Evolutionary conservation across 2,113 vertebrate genomes (phyloP), one percentile per base, ranked within the genome.

Genomic region (Ageneiosus marmoratus): DNA sequence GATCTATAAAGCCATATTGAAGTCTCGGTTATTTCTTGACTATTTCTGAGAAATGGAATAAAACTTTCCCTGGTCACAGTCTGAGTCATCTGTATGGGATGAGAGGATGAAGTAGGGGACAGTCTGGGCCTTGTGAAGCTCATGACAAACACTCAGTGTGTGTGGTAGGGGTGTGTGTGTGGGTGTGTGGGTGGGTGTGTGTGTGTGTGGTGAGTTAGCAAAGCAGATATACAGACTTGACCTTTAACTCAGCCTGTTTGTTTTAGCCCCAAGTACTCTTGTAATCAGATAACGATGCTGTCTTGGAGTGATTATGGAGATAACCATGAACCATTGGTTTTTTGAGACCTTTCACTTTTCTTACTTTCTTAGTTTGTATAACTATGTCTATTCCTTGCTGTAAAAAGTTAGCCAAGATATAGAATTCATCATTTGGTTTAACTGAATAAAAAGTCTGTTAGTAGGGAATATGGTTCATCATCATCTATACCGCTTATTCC

Each of bases 191-290:
- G n/a, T n/a, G n/a, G n/a, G n/a, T n/a, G n/a, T n/a, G 75, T 15
- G 24, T 37, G 37, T 50, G 44, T 70, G 24, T 46, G 62, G 32
- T 83, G 78, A 83, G 79, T 50, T 48, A 86, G 80, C 34, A 27
- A 76, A 74, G 77, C 85, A 76, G 69, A 83, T 79, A 50, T 80
- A 56, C 58, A 46, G 77, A 67, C 15, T 1, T 24, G 65, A 74
- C 44, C 77, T 70, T 85, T 85, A 60, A 72, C 53, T 13, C n/a
- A 8, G 32, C 20, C 63, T 18, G 1, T 10, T 34, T 62, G 32
- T 81, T 73, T 32, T 24, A 32, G n/a, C 24, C 60, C 16, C 15
- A 6, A 34, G 63, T 60, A 41, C 60, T 58, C 22, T 46, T 34
- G 46, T 53, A 63, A 79, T 63, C n/a, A 48, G 73, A 55, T 51